Conservation (phyloP, 2,888 invertebrate species). For the Athalia circularis region DNA sequence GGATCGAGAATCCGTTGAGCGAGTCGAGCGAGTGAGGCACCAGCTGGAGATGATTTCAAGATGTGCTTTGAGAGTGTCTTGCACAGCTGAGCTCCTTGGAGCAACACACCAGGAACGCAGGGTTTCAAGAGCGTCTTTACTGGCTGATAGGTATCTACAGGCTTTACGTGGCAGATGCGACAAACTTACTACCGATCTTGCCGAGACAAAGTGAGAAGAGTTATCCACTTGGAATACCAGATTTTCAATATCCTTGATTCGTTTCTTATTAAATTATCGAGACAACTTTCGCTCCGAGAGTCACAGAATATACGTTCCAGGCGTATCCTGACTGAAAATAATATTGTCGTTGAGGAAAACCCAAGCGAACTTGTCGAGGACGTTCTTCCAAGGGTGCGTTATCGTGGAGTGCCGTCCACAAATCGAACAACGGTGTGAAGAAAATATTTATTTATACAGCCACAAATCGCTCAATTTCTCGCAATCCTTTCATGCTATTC, state of each 20-base stretch:
- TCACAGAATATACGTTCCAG: constrained; percentile 57
- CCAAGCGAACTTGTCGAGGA: constrained; percentile 67
- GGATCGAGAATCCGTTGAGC: constrained; percentile 65
- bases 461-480: constrained; percentile 51
- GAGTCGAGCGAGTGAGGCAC: constrained; percentile 65
- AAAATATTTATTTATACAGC: constrained; percentile 45
- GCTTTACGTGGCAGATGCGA: constrained; percentile 66
- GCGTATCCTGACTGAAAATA: constrained; percentile 68
- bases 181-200: constrained; percentile 64
- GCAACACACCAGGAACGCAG: constrained; percentile 70
- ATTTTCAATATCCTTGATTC: background rate
- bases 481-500: constrained; percentile 23
- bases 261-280: background rate
- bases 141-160: constrained; percentile 68
- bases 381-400: constrained; percentile 66
- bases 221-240: background rate
- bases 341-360: constrained; percentile 68
- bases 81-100: constrained; percentile 69
- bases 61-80: constrained; percentile 67
- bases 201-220: constrained; percentile 69
- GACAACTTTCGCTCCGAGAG: background rate
- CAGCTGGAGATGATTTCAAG: constrained; percentile 68
- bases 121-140: constrained; percentile 64
- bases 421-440: constrained; percentile 62
- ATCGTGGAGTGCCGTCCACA: constrained; percentile 65